Base-by-base conservation (phyloP, 1,140 invertebrate genomes). In the Drosophila ambigua region DNA sequence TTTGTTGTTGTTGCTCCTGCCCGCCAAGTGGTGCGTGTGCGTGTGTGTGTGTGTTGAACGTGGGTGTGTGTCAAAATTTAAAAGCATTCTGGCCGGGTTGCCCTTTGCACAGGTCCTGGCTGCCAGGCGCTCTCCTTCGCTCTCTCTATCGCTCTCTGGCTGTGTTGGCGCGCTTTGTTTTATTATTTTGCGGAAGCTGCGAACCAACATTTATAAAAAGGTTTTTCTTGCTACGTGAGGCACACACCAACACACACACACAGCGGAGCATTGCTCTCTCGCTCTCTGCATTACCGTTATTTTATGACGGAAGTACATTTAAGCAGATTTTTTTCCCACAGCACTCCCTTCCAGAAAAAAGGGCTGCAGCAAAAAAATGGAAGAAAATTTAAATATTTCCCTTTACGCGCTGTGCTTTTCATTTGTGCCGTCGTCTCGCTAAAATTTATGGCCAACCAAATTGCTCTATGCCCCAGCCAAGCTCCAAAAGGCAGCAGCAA, bases 221-320 rank as follows among this genome's bases (percentile, higher is more conserved):
- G 82, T 85, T 85, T 85, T 87, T 66, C 82, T 85, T 85, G 82
- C 82, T 84, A 84, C 80, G 80, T 84, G 80, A 77, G 80, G 64
- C 66, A 54, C 50, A 58, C 61, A 55, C 44, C 58, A 52, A 64
- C 52, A 61, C 51, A 62, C 53, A 66, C 20, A 65, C 26, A 66
- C 52, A 48, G 4, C 44, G 55, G 57, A 5, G 39, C 24, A 45
- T 44, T 41, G n/a, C 15, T 41, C n/a, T 20, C 39, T 13, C 48
- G 58, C 66, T 64, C 81, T 85, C 73, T 81, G 82, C 82, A 87
- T 87, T 85, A 85, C 78, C 74, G 82, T 87, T 88, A 75, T 87
- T 87, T 87, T 87, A 87, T 87, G 82, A 87, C 82, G 82, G 82
- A 87, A 87, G 83, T 87, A 87, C 82, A 87, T 87, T 87, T 87